Evolutionary conservation across 2,113 vertebrate genomes (phyloP).

Genomic region (Motacilla alba): DNA sequence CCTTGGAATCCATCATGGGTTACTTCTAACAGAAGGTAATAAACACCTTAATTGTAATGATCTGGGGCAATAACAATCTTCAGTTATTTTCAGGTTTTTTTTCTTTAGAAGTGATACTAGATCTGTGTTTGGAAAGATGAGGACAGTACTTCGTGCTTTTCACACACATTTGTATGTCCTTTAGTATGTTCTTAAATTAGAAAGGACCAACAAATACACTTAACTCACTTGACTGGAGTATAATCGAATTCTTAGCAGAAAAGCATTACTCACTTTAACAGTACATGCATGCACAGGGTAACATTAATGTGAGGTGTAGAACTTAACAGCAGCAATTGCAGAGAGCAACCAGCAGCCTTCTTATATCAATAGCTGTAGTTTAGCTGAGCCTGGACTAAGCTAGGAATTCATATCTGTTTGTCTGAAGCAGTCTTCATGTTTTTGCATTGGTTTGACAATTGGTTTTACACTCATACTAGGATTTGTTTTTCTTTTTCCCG

Average conservation of each 20-base stretch:
- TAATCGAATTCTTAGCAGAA: not conserved
- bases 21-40: slow-evolving; percentile 90
- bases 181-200: not conserved
- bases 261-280: not conserved
- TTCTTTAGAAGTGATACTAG: not conserved
- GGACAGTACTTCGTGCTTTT: not conserved
- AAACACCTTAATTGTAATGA: not conserved
- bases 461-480: not conserved
- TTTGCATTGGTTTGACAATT: not conserved
- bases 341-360: not conserved
- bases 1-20: slow-evolving; percentile 83
- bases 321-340: not conserved
- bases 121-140: not conserved
- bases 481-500: not conserved
- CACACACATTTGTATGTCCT: not conserved
- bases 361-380: not conserved
- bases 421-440: not conserved
- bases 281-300: not conserved
- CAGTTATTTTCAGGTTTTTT: not conserved
- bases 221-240: not conserved
- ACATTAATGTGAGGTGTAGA: accelerated
- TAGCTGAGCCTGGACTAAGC: not conserved
- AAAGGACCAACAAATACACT: not conserved
- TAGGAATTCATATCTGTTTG: not conserved
- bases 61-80: not conserved